Base-by-base conservation (phyloP, 2,113 vertebrate genomes). In the Chaetorhynchus papuensis region DNA sequence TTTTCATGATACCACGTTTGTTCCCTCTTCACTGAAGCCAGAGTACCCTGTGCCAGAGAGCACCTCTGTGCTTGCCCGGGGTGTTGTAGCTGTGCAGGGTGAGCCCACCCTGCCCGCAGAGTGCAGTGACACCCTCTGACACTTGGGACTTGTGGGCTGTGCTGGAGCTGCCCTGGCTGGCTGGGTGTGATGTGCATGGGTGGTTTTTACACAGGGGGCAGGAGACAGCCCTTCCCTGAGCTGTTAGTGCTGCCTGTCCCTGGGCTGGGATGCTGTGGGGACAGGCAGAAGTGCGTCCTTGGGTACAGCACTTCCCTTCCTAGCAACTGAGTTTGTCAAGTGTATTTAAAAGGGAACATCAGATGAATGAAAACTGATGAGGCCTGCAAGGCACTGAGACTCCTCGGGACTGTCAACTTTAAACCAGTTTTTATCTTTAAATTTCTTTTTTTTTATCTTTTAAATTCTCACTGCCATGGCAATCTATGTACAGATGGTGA, bases 401-500 rank as follows among this genome's bases (percentile, higher is more conserved):
- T 91, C 56, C 47, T 95, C 4, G 0, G 86, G 57, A 68, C 78
- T 90, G 37, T 72, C 63, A 74, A 69, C 90, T 94, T 83, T 65
- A 85, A 96, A 85, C 81, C 83, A 37, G 9, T 74, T 66, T 93
- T 94, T 94, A 92, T 93, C 76, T 90, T 90, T 84, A 96, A 95
- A 93, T 93, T 89, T 63, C n/a, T 60, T 78, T 96, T 91, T 91
- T 91, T 89, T 60, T 2, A 70, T 94, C 77, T 89, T 85, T 93
- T 87, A 78, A 93, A 90, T 93, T 93, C 80, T 91, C 41, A 61
- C 79, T 88, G 80, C 75, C 19, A 2, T 41, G 65, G 82, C 66
- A 90, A 37, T 92, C 90, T 89, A 50, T 57, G 80, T 92, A 95
- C 87, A 90, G 80, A 83, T 23, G 1, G 76, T 77, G 80, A 85